phyloP scores from a whole-genome alignment of 2,888 invertebrate species.

The Mimachlamys varia region DNA sequence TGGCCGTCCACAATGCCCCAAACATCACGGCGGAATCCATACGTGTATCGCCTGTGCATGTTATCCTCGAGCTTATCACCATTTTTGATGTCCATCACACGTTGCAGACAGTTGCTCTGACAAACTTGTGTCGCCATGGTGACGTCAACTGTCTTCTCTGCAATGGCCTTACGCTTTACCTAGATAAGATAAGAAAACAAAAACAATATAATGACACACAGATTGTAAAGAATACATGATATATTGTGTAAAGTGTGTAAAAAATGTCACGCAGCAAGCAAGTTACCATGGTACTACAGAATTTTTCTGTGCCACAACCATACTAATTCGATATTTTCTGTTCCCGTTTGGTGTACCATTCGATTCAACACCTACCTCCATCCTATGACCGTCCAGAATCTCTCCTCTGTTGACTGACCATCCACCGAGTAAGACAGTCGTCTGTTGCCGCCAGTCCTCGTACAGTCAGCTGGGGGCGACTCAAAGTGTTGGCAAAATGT shows the following conservation, averaged over 20 bases:
- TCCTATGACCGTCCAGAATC: background rate
- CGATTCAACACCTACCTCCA: background rate
- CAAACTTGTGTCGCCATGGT: background rate
- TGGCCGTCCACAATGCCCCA: no score
- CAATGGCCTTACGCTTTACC: background rate
- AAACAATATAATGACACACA: background rate
- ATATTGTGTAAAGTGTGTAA: no score
- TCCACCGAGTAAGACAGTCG: background rate
- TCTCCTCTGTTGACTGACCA: background rate
- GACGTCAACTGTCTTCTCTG: background rate
- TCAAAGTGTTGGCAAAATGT: constrained; percentile 2
- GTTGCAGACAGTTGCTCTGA: no score
- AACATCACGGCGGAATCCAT: no score
- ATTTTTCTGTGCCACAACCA: no score
- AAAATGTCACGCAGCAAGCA: no score
- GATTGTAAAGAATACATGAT: background rate
- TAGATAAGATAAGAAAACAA: background rate
- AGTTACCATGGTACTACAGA: no score
- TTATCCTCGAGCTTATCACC: no score
- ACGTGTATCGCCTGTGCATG: no score
- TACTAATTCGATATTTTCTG: no score
- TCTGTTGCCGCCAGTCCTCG: background rate
- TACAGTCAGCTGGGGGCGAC: background rate
- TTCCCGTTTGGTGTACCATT: no score
- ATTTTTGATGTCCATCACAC: no score